Base-by-base conservation (phyloP, 2,888 invertebrate species). In the Scaptomyza tumidula region DNA sequence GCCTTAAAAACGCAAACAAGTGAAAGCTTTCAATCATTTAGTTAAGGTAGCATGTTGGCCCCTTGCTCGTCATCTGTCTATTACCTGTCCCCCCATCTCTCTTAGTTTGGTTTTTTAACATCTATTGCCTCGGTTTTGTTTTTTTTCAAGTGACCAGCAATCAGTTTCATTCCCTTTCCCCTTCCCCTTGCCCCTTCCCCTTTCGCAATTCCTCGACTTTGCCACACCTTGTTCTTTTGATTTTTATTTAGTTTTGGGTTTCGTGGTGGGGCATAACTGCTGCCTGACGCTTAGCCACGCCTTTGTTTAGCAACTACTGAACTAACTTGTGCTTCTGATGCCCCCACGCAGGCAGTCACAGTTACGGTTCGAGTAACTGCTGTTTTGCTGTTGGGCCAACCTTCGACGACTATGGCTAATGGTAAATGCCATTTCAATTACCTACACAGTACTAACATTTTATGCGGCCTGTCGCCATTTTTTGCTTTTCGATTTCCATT, bases 361-460 rank as follows among this genome's bases (percentile, higher is more conserved):
- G 49, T 19, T 9, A 35, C 19, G 14, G 55, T 27, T 5, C 27
- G 27, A 64, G 7, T 16, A 41, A 24, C 39, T 48, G 1, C 10
- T 35, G n/a, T n/a, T 13, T 19, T 3, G 48, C 29, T 48, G 24
- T 44, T 14, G 37, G 50, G 35, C 59, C 44, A 45, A 31, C 31
- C 49, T 62, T 19, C 49, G 63, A 68, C 68, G n/a, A n/a, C n/a
- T n/a, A n/a, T 39, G 75, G 82, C 83, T 86, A 82, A 82, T 82
- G 83, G 86, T 82, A 82, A 82, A 88, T 82, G 86, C 80, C 86
- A 88, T 82, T 82, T 82, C 88, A 82, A 82, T 82, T 82, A 88
- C 86, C 83, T 74, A 87, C 88, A 69, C 69, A 82, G 83, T 85
- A 85, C 88, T 87, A 81, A 87, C 81, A 87, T 85, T 82, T 87